These are phyloP conservation scores for Pelecanoides urinatrix DNA, from an alignment of 2,113 vertebrate genomes.

Conservation along the genomic window DNA sequence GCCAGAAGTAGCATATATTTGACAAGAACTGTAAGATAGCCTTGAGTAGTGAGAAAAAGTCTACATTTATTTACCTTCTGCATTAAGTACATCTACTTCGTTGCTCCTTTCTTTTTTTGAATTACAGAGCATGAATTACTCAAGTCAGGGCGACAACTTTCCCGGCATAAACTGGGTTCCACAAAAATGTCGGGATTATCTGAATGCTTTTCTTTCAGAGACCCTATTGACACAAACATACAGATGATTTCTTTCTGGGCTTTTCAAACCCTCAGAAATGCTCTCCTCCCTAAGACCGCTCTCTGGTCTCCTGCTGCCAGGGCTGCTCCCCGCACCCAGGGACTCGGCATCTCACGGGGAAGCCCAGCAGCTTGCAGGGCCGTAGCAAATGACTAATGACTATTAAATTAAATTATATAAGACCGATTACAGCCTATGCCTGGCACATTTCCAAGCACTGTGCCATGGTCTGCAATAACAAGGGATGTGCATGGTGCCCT, in stretches of 20 bases:
- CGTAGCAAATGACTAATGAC: background rate
- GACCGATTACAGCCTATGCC: background rate
- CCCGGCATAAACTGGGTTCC: background rate
- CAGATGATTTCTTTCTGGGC: background rate
- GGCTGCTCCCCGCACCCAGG: background rate
- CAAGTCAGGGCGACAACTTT: background rate
- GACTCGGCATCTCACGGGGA: background rate
- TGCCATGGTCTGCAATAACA: background rate
- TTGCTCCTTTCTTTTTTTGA: background rate
- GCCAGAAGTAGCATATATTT: background rate
- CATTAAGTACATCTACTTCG: background rate
- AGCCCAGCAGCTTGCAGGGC: background rate
- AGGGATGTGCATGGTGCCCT: background rate
- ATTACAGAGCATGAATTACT: background rate
- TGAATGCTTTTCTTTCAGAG: background rate
- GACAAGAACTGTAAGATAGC: background rate
- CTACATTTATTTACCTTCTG: background rate
- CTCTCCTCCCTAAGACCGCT: background rate
- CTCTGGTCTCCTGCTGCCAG: background rate
- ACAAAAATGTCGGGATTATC: background rate
- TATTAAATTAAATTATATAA: conserved; percentile 38
- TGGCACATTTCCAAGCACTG: conserved; percentile 15
- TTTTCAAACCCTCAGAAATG: background rate
- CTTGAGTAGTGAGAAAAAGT: background rate
- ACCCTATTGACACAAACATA: background rate